These are phyloP conservation scores for Seriola dumerili DNA, from an alignment of 2,113 vertebrate species.

Conservation along the genomic window DNA sequence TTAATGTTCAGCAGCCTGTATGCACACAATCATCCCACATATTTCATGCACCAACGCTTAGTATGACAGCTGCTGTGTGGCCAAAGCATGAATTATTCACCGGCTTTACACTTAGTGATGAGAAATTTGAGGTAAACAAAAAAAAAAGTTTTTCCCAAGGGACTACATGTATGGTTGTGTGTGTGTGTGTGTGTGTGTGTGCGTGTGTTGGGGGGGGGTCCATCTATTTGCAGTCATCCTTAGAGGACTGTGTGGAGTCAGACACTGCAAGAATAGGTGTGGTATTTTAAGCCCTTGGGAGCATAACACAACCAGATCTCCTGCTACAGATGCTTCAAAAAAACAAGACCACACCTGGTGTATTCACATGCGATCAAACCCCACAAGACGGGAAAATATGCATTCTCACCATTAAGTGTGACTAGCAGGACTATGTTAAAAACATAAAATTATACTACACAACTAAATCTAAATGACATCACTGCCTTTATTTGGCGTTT, in stretches of 20 bases:
- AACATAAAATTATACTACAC: not conserved
- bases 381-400: not conserved
- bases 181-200: constrained; percentile 14
- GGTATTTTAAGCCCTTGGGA: constrained; percentile 22
- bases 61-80: constrained; percentile 57
- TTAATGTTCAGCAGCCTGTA: constrained; percentile 46
- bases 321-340: constrained; percentile 26
- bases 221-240: constrained; percentile 3
- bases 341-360: not conserved
- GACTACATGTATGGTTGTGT: constrained; percentile 4
- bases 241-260: constrained; percentile 19
- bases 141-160: constrained; percentile 32
- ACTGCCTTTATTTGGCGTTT: not conserved
- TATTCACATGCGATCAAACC: not conserved
- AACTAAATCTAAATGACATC: not conserved
- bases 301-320: not conserved
- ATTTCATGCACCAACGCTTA: constrained; percentile 47
- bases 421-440: not conserved
- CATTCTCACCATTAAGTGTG: not conserved
- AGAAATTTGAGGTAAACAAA: constrained; percentile 36
- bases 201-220: constrained; percentile 13
- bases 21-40: constrained; percentile 32
- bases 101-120: constrained; percentile 49
- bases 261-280: constrained; percentile 27
- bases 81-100: constrained; percentile 68